phyloP scores from a whole-genome alignment of 2,888 invertebrate genomes.

The Lasioglossum zephyrum region DNA sequence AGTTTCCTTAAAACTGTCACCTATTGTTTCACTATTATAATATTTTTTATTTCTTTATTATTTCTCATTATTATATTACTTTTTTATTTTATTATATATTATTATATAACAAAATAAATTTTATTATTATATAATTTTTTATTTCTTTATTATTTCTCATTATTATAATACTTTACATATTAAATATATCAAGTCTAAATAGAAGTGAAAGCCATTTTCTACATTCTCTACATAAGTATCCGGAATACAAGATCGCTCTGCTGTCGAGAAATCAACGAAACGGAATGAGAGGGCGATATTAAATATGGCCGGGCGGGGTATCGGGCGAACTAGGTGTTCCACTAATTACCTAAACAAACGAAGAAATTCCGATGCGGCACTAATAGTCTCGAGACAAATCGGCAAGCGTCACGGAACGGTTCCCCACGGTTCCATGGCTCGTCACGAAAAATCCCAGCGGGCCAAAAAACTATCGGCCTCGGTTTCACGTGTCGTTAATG shows the following conservation, averaged over 20 bases:
- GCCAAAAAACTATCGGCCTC: conserved; percentile 31
- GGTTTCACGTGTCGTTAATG: conserved; percentile 53
- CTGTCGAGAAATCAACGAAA: background rate
- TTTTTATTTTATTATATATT: too few relatives aligned
- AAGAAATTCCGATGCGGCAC: conserved; percentile 45
- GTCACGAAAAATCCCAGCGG: conserved; percentile 39
- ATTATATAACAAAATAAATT: too few relatives aligned
- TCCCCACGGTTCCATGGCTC: background rate
- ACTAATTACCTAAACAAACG: conserved; percentile 54
- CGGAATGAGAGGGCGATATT: conserved; percentile 18
- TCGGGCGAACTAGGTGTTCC: conserved; percentile 11
- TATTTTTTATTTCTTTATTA: too few relatives aligned
- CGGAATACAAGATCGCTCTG: background rate
- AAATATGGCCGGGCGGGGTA: background rate
- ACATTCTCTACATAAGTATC: too few relatives aligned
- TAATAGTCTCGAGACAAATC: conserved; percentile 55
- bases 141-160: too few relatives aligned
- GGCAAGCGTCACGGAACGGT: conserved; percentile 46
- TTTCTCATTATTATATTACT: too few relatives aligned
- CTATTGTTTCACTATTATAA: too few relatives aligned
- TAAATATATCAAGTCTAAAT: too few relatives aligned
- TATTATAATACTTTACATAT: too few relatives aligned
- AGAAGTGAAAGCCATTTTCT: too few relatives aligned
- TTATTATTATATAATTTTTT: too few relatives aligned
- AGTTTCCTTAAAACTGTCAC: background rate